These are phyloP conservation scores for Spisula solida DNA, from an alignment of 2,888 invertebrate species.

Conservation along the genomic window DNA sequence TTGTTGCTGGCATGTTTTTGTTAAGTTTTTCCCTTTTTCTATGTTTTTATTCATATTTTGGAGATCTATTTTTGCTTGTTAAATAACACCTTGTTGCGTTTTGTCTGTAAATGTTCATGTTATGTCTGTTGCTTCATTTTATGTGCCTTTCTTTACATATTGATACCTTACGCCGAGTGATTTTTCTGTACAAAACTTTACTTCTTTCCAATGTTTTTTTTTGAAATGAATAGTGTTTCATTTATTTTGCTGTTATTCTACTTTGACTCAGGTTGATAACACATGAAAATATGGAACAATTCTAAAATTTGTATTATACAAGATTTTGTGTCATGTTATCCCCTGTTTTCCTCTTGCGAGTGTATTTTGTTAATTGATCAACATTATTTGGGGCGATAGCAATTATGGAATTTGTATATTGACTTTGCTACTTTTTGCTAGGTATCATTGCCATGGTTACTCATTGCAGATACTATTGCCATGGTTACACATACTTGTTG, in stretches of 20 bases:
- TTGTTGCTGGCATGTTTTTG: constrained; percentile 33
- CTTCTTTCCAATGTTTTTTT: no score
- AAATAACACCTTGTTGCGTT: not conserved
- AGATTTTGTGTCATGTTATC: not conserved
- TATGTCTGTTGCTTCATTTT: not conserved
- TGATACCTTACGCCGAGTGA: not conserved
- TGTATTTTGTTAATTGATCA: no score
- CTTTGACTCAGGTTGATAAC: no score
- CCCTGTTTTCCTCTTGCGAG: not conserved
- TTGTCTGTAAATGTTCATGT: not conserved
- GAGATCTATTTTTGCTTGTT: not conserved
- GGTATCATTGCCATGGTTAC: no score
- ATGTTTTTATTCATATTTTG: constrained; percentile 15
- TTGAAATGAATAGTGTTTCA: no score
- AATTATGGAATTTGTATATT: no score
- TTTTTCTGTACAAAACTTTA: not conserved
- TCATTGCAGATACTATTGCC: no score
- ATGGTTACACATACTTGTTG: no score
- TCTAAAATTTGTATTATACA: not conserved
- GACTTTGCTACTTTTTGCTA: no score
- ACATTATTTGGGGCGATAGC: no score
- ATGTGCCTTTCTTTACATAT: not conserved
- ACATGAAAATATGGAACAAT: no score
- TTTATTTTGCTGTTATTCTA: no score
- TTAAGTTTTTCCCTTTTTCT: constrained; percentile 25